phyloP scores from a whole-genome alignment of 2,113 vertebrate species.

The Brachyhypopomus occidentalis region DNA sequence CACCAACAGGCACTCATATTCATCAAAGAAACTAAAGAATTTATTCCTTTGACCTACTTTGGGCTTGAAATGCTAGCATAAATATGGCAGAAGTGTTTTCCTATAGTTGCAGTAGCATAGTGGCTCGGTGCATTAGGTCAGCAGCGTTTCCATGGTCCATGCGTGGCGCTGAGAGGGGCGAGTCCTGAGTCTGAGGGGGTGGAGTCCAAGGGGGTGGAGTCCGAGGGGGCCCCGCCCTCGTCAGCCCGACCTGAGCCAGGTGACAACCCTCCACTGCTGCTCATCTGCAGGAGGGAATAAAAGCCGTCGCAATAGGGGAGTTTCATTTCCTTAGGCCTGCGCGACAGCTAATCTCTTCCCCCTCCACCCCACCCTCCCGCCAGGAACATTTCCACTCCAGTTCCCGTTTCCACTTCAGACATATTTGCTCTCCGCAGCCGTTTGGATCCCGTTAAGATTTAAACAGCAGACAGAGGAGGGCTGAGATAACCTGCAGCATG shows the following conservation, averaged over 20 bases:
- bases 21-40: slow-evolving; percentile 69
- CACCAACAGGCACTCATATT: slow-evolving; percentile 69
- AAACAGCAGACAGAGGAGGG: slow-evolving; percentile 79
- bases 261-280: slow-evolving; percentile 38
- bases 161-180: background rate
- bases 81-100: slow-evolving; percentile 63
- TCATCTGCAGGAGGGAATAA: slow-evolving; percentile 45
- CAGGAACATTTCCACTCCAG: slow-evolving; percentile 74
- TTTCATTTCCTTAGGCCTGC: slow-evolving; percentile 66
- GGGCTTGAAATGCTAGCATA: slow-evolving; percentile 54
- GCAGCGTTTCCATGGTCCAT: background rate
- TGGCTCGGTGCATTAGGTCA: background rate
- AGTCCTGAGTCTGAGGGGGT: no score
- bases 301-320: slow-evolving; percentile 62
- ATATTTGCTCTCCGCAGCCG: slow-evolving; percentile 74
- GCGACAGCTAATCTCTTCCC: slow-evolving; percentile 71
- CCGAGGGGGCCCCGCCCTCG: background rate
- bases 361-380: slow-evolving; percentile 65
- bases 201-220: background rate
- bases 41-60: slow-evolving; percentile 71
- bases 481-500: slow-evolving; percentile 68
- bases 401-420: slow-evolving; percentile 71
- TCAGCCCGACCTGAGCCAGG: slow-evolving; percentile 54
- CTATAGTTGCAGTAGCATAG: background rate
- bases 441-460: slow-evolving; percentile 76